These are phyloP conservation scores for Nesidiocoris tenuis DNA, from an alignment of 2,888 invertebrate genomes.

Conservation along the genomic window DNA sequence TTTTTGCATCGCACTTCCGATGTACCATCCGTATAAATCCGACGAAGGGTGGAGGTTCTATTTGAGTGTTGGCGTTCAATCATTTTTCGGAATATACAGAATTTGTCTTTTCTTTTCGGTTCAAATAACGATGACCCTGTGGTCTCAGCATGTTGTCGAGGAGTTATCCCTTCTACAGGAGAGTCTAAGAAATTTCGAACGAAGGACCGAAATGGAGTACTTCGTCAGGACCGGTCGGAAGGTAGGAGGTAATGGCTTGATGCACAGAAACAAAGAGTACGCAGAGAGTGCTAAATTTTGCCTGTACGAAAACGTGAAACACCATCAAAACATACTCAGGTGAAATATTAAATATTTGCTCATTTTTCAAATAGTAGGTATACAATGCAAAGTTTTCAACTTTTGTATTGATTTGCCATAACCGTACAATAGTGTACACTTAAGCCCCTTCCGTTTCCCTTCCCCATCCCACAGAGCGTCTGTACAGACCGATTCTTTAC, in stretches of 20 bases:
- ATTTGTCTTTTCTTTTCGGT: constrained; percentile 11
- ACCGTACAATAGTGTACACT: no score
- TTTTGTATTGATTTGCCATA: no score
- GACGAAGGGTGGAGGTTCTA: constrained; percentile 7
- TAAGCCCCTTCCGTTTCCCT: no score
- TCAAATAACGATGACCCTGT: constrained; percentile 6
- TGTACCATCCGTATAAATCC: constrained; percentile 16
- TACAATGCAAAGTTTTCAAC: no score
- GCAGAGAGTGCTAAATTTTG: constrained; percentile 16
- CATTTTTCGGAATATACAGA: constrained; percentile 13
- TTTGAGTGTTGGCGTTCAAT: not conserved
- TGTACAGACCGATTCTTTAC: no score
- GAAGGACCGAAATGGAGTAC: constrained; percentile 1
- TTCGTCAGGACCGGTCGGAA: not conserved
- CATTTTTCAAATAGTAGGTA: no score
- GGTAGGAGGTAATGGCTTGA: not conserved
- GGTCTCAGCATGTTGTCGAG: constrained; percentile 2
- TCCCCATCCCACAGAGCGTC: no score
- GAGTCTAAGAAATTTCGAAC: constrained; percentile 2
- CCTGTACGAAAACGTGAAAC: constrained; percentile 14
- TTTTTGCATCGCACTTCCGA: constrained; percentile 18
- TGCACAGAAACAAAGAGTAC: constrained; percentile 5
- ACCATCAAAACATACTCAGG: constrained; percentile 26
- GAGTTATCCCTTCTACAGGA: constrained; percentile 7
- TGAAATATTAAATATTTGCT: no score